Evolutionary conservation across 2,888 invertebrate species (phyloP), one percentile per base, ranked within the genome.

Genomic region (Coenonympha arcania): DNA sequence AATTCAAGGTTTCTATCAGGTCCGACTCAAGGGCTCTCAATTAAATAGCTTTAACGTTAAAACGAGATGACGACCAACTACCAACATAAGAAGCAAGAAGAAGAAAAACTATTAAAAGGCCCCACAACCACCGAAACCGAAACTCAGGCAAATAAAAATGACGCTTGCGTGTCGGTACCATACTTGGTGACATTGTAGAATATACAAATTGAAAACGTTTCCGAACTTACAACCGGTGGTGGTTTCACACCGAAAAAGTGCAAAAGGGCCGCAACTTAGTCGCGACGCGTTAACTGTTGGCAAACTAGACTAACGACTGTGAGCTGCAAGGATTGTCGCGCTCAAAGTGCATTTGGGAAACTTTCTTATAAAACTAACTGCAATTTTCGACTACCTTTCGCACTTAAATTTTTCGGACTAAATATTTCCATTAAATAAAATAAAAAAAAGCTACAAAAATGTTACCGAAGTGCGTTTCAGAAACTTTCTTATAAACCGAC

Each of bases 271-370:
- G 64, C 65, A 70, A 73, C 65, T 71, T 67, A 62, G 63, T 51
- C 55, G 58, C 61, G 57, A 64, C 63, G 68, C 69, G 71, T 73
- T 71, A 71, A 73, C 67, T 68, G 68, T 70, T 71, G 63, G 66
- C 65, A 57, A 76, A 77, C 70, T 73, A 61, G 57, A 68, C 69
- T 76, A 73, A 74, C 70, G 67, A 76, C 68, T 68, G 61, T 60
- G 64, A 64, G 55, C 54, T 48, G 43, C 46, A 33, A 40, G 50
- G 41, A 41, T 49, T 46, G 55, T 52, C 31, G 50, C 47, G 43
- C 41, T 41, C 26, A 50, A 52, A 48, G 57, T 54, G 56, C 43
- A 54, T 57, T 50, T 48, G 48, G 28, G 46, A 48, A 59, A 54
- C 53, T 55, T 57, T 49, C 42, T 42, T 42, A 26, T 26, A 45